phyloP scores from a whole-genome alignment of 2,888 invertebrate genomes.

The Formica aserva region DNA sequence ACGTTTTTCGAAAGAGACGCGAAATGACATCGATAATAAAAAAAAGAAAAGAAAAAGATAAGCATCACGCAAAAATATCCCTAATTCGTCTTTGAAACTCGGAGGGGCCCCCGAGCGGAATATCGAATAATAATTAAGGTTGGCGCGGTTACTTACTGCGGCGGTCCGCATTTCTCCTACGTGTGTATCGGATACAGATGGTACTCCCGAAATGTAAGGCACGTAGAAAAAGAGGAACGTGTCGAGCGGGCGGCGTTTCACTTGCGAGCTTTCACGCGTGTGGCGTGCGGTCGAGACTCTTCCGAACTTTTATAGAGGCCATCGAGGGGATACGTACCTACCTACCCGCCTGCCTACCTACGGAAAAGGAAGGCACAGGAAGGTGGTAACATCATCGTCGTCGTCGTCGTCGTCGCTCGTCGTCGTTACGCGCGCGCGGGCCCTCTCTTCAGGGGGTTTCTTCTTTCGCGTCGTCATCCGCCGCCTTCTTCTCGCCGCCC shows the following conservation, averaged over 20 bases:
- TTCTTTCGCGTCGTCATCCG: conserved; percentile 16
- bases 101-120: neutral
- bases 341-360: conserved; percentile 19
- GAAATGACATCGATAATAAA: neutral
- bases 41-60: neutral
- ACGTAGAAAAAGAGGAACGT: conserved; percentile 53
- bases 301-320: conserved; percentile 77
- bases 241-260: conserved; percentile 66
- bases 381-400: neutral
- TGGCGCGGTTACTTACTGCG: conserved; percentile 42
- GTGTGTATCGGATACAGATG: conserved; percentile 1
- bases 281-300: conserved; percentile 73
- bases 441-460: conserved; percentile 23
- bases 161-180: conserved; percentile 39
- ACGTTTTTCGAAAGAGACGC: neutral
- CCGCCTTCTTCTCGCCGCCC: neutral
- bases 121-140: neutral
- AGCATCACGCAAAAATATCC: neutral
- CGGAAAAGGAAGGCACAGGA: conserved; percentile 56
- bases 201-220: conserved; percentile 49
- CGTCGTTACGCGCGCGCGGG: conserved; percentile 24
- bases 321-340: conserved; percentile 45
- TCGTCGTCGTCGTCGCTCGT: neutral
- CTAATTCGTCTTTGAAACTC: neutral
- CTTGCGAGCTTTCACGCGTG: conserved; percentile 77